Conservation (phyloP, 2,113 vertebrate genomes). For the chimpanzee (Pan troglodytes) region NHGRI_mPanTro3-v2.1_pri NC_072402.2:119909501-119910000, state of each 20-base stretch:
- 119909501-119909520: not conserved
- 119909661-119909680: not conserved
- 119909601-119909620: not conserved
- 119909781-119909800: not conserved
- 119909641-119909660: slow-evolving; percentile 4
- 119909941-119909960: not conserved
- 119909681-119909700: slow-evolving; percentile 17
- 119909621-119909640: slow-evolving; percentile 28
- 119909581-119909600: slow-evolving; percentile 54
- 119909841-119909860: slow-evolving; percentile 83
- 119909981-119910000: not conserved
- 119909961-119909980: not conserved
- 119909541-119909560: not conserved
- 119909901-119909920: not conserved
- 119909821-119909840: slow-evolving; percentile 11
- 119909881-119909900: not conserved
- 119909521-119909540: not conserved
- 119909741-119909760: not conserved
- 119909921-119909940: not conserved
- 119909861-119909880: slow-evolving; percentile 77
- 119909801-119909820: not conserved
- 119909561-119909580: slow-evolving; percentile 19
- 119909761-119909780: not conserved
- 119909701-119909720: not conserved
- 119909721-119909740: not conserved